A percentile compares a stretch with the other conserved stretches of the same genome.
phyloP scores from a whole-genome alignment of 1,140 invertebrate genomes.

The Lasioglossum baleicum region DNA sequence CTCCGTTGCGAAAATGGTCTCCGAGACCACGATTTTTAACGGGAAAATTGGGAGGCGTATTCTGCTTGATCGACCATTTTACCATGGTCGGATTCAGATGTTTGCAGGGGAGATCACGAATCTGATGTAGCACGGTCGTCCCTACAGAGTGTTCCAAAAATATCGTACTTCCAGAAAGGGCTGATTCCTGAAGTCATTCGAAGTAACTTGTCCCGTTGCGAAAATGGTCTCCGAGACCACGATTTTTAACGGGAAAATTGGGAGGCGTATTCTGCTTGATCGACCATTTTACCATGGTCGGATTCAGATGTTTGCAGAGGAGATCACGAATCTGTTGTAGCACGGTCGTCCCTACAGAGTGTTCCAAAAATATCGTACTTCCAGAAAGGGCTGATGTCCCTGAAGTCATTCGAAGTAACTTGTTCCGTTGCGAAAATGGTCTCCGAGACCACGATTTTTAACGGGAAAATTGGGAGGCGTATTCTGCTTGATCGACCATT shows the following conservation, averaged over 20 bases:
- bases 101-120: background rate
- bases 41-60: background rate
- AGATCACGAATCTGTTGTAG: no score
- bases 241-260: background rate
- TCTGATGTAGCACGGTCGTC: no score
- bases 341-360: no score
- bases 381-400: no score
- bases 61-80: background rate
- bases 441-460: background rate
- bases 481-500: background rate
- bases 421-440: no score
- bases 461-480: background rate
- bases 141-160: no score
- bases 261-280: background rate
- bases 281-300: background rate
- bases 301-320: background rate
- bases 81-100: background rate
- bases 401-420: no score
- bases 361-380: no score
- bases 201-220: no score
- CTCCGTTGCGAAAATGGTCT: no score
- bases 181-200: no score
- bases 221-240: background rate
- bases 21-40: background rate
- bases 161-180: no score